Evolutionary conservation across 1,140 invertebrate genomes (phyloP).

Genomic region (Drosophila kanapiae): DNA sequence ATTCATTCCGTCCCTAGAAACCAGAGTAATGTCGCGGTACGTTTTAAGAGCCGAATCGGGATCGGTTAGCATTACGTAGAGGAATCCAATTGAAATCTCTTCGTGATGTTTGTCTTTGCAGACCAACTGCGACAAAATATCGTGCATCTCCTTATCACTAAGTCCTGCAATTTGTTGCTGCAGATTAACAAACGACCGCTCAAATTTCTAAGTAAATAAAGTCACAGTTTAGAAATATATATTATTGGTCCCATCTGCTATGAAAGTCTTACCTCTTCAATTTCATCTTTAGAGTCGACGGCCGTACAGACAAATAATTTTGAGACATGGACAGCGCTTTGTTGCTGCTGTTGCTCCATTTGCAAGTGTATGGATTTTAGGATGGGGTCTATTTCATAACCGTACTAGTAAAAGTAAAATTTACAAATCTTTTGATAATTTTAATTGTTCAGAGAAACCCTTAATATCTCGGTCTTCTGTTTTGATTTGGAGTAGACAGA

Average conservation of each 20-base stretch:
- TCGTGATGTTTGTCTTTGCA: slow-evolving; percentile 96
- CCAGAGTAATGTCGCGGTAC: slow-evolving; percentile 95
- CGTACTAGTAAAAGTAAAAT: slow-evolving; percentile 19
- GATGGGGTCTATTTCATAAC: slow-evolving; percentile 39
- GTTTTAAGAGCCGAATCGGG: slow-evolving; percentile 92
- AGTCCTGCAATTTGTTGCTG: slow-evolving; percentile 92
- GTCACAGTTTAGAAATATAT: background rate
- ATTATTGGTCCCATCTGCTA: background rate
- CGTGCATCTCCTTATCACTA: slow-evolving; percentile 97
- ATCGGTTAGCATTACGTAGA: slow-evolving; percentile 96
- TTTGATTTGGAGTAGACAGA: slow-evolving; percentile 56
- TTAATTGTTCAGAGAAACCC: slow-evolving; percentile 14
- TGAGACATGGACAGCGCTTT: slow-evolving; percentile 64
- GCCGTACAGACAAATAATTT: slow-evolving; percentile 80
- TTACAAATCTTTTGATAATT: slow-evolving; percentile 39
- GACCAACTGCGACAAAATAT: slow-evolving; percentile 94
- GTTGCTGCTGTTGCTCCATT: slow-evolving; percentile 80
- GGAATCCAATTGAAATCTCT: slow-evolving; percentile 95
- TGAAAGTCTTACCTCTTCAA: slow-evolving; percentile 71
- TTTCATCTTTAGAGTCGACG: slow-evolving; percentile 82
- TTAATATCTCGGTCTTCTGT: slow-evolving; percentile 31
- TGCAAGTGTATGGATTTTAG: slow-evolving; percentile 34
- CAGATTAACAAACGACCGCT: slow-evolving; percentile 91
- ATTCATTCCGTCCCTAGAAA: slow-evolving; percentile 94
- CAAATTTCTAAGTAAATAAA: slow-evolving; percentile 92